phyloP scores from a whole-genome alignment of 2,797 vertebrate species.

The Schizopygopsis pylzovi region DNA sequence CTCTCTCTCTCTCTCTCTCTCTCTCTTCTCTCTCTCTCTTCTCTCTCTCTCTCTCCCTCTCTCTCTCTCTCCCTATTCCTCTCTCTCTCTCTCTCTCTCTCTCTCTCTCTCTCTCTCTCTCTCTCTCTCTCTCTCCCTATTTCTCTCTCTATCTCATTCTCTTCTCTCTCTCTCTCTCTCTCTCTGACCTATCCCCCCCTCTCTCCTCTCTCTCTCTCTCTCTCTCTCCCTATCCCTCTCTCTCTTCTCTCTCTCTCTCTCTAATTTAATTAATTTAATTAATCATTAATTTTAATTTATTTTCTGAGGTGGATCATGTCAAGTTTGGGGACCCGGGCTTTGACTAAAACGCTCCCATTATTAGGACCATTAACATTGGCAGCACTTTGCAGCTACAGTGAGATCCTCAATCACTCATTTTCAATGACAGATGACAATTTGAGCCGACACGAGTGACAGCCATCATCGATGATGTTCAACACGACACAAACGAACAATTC shows the following conservation, averaged over 20 bases:
- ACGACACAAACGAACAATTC: background rate
- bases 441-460: background rate
- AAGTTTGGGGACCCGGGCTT: background rate
- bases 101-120: no score
- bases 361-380: background rate
- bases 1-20: no score
- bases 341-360: background rate
- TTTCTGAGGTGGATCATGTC: background rate
- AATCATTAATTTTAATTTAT: background rate
- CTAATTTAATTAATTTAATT: background rate
- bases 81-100: no score
- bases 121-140: no score
- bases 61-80: no score
- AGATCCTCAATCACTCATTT: background rate
- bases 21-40: no score
- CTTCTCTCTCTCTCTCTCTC: no score
- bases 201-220: no score
- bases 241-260: no score
- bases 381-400: background rate
- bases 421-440: background rate
- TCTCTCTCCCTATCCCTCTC: no score
- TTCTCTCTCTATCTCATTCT: accelerated
- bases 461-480: background rate
- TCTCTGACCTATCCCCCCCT: no score
- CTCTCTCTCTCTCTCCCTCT: no score